Conservation (phyloP, 2,888 invertebrate species). For the Cephus pulcher region DNA sequence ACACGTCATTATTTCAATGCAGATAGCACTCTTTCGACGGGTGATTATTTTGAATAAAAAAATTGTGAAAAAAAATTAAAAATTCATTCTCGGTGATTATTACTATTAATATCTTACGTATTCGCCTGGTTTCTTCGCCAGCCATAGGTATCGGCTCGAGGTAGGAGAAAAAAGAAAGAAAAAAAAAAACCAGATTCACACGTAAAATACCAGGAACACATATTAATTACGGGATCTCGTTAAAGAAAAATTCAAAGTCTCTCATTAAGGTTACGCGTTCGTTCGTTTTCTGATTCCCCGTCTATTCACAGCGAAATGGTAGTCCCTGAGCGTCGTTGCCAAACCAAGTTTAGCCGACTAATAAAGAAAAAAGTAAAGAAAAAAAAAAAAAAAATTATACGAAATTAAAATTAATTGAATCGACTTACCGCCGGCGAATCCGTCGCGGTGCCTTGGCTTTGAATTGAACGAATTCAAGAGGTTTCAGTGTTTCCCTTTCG, state of each 20-base stretch:
- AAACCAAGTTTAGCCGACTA: neutral
- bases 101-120: too few species aligned
- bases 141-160: too few species aligned
- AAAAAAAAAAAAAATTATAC: neutral
- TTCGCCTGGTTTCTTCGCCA: too few species aligned
- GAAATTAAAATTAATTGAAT: slow-evolving; percentile 1
- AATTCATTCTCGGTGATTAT: too few species aligned
- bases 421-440: neutral
- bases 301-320: neutral
- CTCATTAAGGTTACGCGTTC: slow-evolving; percentile 3
- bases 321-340: neutral
- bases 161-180: too few species aligned
- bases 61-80: too few species aligned
- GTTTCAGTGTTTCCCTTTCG: neutral
- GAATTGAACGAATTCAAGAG: neutral
- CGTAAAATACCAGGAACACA: too few species aligned
- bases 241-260: neutral
- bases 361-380: neutral
- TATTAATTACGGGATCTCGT: neutral
- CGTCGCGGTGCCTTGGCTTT: neutral
- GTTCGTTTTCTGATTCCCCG: neutral
- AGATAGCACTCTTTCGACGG: too few species aligned
- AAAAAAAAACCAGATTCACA: too few species aligned
- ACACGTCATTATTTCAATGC: too few species aligned
- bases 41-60: too few species aligned